Evolutionary conservation across 2,797 vertebrate species (phyloP).

Genomic region (Leptatherina wallacei): DNA sequence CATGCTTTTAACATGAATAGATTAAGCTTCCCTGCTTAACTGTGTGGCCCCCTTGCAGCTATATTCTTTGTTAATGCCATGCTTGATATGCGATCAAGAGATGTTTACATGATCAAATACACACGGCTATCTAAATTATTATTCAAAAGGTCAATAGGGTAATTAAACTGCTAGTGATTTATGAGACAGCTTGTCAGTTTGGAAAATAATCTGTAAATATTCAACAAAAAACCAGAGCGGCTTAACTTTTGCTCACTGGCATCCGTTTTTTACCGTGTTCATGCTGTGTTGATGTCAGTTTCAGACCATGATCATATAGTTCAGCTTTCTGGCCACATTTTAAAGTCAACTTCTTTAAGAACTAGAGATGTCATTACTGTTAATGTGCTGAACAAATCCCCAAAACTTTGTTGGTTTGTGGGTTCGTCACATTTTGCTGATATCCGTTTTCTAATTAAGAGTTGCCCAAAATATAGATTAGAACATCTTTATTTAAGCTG

Average conservation of each 20-base stretch:
- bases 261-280: background rate
- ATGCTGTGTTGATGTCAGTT: background rate
- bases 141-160: background rate
- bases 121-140: background rate
- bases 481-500: background rate
- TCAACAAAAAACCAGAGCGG: background rate
- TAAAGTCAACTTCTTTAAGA: too few relatives aligned
- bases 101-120: conserved; percentile 6
- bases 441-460: background rate
- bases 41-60: background rate
- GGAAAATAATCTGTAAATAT: conserved; percentile 13
- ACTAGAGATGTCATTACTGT: too few relatives aligned
- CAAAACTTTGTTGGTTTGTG: background rate
- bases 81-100: background rate
- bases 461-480: background rate
- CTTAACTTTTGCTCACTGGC: background rate
- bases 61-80: conserved; percentile 1
- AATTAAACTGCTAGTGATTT: background rate
- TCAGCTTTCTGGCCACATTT: background rate
- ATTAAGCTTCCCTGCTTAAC: background rate
- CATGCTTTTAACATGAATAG: background rate
- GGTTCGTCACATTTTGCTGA: background rate
- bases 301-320: background rate
- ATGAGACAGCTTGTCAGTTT: conserved; percentile 29
- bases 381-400: too few relatives aligned